phyloP scores from a whole-genome alignment of 2,888 invertebrate species.

The Galeopsomyia nigrocyanea region DNA sequence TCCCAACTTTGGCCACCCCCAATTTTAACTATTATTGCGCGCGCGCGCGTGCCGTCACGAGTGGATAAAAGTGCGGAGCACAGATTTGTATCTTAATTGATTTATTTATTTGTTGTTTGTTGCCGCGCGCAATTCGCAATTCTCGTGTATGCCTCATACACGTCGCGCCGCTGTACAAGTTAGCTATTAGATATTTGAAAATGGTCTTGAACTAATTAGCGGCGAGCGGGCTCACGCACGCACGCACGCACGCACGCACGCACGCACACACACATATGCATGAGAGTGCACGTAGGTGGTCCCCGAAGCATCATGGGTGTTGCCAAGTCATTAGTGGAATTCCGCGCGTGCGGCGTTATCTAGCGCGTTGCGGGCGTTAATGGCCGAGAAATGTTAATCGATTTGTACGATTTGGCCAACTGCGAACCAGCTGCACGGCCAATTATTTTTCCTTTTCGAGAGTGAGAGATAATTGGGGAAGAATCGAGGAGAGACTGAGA shows the following conservation, averaged over 20 bases:
- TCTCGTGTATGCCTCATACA: no score
- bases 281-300: slow-evolving; percentile 55
- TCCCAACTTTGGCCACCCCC: slow-evolving; percentile 30
- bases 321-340: slow-evolving; percentile 65
- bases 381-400: slow-evolving; percentile 47
- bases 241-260: no score
- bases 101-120: background rate
- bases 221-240: slow-evolving; percentile 6
- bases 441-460: slow-evolving; percentile 10
- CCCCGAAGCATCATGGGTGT: slow-evolving; percentile 59
- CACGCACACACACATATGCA: no score
- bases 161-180: slow-evolving; percentile 8
- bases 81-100: slow-evolving; percentile 2
- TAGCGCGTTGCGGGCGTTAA: slow-evolving; percentile 52
- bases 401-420: slow-evolving; percentile 40
- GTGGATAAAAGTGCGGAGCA: slow-evolving; percentile 3
- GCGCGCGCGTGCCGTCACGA: slow-evolving; percentile 48
- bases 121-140: background rate
- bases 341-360: slow-evolving; percentile 60
- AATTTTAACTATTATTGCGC: slow-evolving; percentile 66
- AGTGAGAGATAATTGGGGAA: slow-evolving; percentile 21
- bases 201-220: background rate
- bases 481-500: background rate
- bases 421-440: background rate
- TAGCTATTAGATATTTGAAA: slow-evolving; percentile 33